Percentiles rank a stretch among this genome's conserved stretches.
phyloP scores from a whole-genome alignment of 2,797 vertebrate genomes.

The Pipistrellus pipistrellus region DNA sequence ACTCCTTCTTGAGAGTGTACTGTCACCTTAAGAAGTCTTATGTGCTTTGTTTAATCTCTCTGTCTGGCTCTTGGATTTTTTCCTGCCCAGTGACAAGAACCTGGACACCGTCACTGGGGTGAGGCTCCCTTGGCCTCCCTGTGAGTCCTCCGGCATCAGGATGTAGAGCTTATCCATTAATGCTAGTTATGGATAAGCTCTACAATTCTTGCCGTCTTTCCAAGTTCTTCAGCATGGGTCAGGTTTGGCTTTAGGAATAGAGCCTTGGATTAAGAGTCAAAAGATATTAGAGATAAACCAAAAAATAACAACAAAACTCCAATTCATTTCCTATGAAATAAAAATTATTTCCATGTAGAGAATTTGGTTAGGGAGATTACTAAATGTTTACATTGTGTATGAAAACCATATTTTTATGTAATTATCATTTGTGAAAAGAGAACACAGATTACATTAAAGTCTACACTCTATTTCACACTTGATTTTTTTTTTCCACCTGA shows the following conservation, averaged over 20 bases:
- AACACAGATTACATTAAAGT: not conserved
- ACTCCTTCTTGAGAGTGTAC: not conserved
- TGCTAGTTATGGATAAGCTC: not conserved
- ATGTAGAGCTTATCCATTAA: not conserved
- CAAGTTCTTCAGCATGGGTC: not conserved
- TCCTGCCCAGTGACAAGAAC: not conserved
- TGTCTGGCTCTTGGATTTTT: not conserved
- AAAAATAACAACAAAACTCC: not conserved
- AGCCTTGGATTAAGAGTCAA: not conserved
- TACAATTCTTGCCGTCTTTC: not conserved
- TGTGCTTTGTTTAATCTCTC: not conserved
- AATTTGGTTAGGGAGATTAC: not conserved
- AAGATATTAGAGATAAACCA: not conserved
- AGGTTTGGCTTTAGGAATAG: not conserved
- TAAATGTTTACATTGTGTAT: not conserved
- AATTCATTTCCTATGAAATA: not conserved
- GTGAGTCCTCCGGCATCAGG: not conserved
- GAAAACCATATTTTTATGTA: not conserved
- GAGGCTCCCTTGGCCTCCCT: not conserved
- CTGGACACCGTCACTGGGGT: not conserved
- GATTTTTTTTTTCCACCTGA: constrained; percentile 5
- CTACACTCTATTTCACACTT: not conserved
- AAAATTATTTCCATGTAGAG: not conserved
- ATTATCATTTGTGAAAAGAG: constrained; percentile 1
- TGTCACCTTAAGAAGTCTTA: not conserved